phyloP scores from a whole-genome alignment of 2,113 vertebrate genomes.

The Uropsilus gracilis region DNA sequence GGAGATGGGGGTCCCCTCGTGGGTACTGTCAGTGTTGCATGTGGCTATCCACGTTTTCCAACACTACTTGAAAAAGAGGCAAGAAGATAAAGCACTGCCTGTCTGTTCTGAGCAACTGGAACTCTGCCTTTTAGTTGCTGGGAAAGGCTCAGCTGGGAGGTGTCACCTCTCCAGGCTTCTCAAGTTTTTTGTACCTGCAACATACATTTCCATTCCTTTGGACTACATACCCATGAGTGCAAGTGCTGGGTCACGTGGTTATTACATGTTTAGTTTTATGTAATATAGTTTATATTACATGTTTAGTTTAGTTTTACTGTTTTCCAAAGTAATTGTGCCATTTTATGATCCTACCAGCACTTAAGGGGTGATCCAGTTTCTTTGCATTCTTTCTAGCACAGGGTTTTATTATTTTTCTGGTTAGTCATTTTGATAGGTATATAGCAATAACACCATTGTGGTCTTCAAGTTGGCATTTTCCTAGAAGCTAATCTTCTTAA shows the following conservation, averaged over 20 bases:
- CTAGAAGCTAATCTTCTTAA: neutral
- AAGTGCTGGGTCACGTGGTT: neutral
- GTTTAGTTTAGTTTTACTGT: neutral
- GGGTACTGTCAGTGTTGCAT: no score
- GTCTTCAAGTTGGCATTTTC: neutral
- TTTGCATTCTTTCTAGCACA: neutral
- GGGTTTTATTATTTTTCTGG: neutral
- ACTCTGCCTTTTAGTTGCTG: neutral
- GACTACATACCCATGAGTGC: neutral
- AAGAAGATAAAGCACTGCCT: neutral
- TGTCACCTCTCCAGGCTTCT: neutral
- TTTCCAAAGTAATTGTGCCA: neutral
- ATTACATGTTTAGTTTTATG: neutral
- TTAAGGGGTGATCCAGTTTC: neutral
- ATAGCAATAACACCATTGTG: neutral
- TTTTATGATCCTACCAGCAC: neutral
- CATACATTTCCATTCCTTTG: neutral
- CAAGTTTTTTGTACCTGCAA: neutral
- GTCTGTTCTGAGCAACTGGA: neutral
- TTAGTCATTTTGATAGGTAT: neutral
- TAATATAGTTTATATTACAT: no score
- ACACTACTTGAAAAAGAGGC: neutral
- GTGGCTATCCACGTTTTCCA: no score
- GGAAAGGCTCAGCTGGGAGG: neutral
- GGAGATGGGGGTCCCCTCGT: neutral